A percentile compares a stretch with the other conserved stretches of the same genome.
phyloP scores from a whole-genome alignment of 2,113 vertebrate genomes.

The Procapra przewalskii region DNA sequence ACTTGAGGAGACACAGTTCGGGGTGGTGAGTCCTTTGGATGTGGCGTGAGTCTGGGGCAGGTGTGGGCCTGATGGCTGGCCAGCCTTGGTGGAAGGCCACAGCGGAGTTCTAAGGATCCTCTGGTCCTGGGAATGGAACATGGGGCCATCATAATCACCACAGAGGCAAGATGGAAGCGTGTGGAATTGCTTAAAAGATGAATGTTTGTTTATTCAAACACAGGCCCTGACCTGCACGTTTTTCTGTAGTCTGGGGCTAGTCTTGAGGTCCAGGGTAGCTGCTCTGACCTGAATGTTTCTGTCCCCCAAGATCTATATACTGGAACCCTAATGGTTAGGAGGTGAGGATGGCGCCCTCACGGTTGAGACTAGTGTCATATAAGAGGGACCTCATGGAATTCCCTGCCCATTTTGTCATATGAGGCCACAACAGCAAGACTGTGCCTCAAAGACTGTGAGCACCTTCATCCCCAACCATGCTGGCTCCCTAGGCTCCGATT shows the following conservation, averaged over 20 bases:
- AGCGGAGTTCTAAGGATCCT: not conserved
- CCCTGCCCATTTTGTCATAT: not conserved
- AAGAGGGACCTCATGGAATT: not conserved
- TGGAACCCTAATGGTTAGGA: not conserved
- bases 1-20: not conserved
- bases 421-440: not conserved
- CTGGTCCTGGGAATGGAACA: not conserved
- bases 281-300: not conserved
- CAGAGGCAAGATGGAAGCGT: not conserved
- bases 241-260: not conserved
- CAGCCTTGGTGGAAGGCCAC: not conserved
- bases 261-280: not conserved
- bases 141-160: not conserved
- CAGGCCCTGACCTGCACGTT: not conserved
- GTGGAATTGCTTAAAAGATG: not conserved
- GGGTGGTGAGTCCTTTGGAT: not conserved
- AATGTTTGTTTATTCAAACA: not conserved
- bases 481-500: not conserved
- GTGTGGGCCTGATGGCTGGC: not conserved
- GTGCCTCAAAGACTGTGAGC: not conserved
- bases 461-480: fast-evolving
- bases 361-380: not conserved
- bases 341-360: not conserved
- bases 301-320: not conserved
- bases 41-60: too few relatives aligned